These are phyloP conservation scores for Arge pagana DNA, from an alignment of 2,888 invertebrate genomes.

Conservation along the genomic window DNA sequence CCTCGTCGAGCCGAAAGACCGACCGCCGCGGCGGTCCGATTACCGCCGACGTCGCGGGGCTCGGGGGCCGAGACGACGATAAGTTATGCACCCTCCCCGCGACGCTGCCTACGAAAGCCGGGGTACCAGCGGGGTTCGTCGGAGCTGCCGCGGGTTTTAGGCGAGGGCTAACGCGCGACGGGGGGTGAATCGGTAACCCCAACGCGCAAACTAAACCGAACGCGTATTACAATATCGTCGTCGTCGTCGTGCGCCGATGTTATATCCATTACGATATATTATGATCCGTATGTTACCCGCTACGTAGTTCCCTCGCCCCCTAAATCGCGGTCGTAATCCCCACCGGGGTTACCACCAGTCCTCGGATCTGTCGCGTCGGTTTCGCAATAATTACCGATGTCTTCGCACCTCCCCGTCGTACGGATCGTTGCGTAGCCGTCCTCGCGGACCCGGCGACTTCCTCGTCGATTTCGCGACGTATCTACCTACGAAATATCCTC, in stretches of 20 bases:
- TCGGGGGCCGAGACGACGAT: slow-evolving; percentile 38
- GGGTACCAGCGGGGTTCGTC: slow-evolving; percentile 25
- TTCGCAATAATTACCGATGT: too few species aligned
- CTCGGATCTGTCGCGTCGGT: too few species aligned
- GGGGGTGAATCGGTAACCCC: slow-evolving; percentile 37
- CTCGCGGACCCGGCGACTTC: too few species aligned
- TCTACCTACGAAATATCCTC: too few species aligned
- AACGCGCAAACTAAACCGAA: slow-evolving; percentile 47
- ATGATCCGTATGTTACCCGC: slow-evolving; percentile 52
- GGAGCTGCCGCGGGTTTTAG: slow-evolving; percentile 32
- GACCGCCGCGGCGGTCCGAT: too few species aligned
- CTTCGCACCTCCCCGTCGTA: too few species aligned
- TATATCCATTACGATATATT: slow-evolving; percentile 53
- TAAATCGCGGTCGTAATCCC: too few species aligned
- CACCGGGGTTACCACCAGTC: too few species aligned
- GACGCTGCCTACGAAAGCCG: slow-evolving; percentile 5
- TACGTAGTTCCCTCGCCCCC: slow-evolving; percentile 26
- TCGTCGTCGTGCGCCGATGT: slow-evolving; percentile 46
- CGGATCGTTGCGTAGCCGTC: too few species aligned
- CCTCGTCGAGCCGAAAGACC: too few species aligned
- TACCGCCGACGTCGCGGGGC: too few species aligned
- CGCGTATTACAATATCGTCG: slow-evolving; percentile 55
- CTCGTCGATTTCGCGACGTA: too few species aligned
- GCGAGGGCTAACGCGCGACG: slow-evolving; percentile 28
- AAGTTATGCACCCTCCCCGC: slow-evolving; percentile 55